phyloP scores from a whole-genome alignment of 2,797 vertebrate genomes.

The Centroberyx gerrardi region DNA sequence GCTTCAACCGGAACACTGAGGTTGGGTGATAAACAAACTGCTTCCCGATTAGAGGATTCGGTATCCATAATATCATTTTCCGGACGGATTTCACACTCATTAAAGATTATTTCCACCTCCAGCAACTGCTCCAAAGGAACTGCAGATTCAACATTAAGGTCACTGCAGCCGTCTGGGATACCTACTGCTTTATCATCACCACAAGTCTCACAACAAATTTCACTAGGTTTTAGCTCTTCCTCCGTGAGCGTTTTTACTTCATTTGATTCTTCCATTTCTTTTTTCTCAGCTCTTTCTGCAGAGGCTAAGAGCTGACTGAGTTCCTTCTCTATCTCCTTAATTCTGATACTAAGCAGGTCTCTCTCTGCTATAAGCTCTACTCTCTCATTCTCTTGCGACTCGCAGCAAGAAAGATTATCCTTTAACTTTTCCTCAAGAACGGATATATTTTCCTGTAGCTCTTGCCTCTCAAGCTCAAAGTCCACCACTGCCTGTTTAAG shows the following conservation, averaged over 20 bases:
- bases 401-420: constrained; percentile 37
- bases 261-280: constrained; percentile 75
- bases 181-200: constrained; percentile 29
- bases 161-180: constrained; percentile 9
- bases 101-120: not conserved
- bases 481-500: constrained; percentile 79
- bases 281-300: constrained; percentile 72
- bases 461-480: constrained; percentile 81
- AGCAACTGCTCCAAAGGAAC: constrained; percentile 6
- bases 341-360: constrained; percentile 70
- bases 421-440: constrained; percentile 77
- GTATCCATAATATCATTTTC: not conserved
- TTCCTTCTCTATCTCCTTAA: constrained; percentile 79
- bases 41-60: constrained; percentile 4
- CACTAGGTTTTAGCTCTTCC: constrained; percentile 1
- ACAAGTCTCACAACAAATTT: constrained; percentile 27
- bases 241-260: constrained; percentile 37
- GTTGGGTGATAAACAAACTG: constrained; percentile 14
- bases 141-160: constrained; percentile 1
- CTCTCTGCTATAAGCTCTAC: constrained; percentile 77
- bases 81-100: not conserved
- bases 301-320: constrained; percentile 65
- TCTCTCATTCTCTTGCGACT: constrained; percentile 68
- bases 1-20: constrained; percentile 5
- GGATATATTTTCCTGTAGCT: constrained; percentile 75